Evolutionary conservation across 2,888 invertebrate genomes (phyloP), one percentile per base, ranked within the genome.

Genomic region (Stramonita haemastoma): DNA sequence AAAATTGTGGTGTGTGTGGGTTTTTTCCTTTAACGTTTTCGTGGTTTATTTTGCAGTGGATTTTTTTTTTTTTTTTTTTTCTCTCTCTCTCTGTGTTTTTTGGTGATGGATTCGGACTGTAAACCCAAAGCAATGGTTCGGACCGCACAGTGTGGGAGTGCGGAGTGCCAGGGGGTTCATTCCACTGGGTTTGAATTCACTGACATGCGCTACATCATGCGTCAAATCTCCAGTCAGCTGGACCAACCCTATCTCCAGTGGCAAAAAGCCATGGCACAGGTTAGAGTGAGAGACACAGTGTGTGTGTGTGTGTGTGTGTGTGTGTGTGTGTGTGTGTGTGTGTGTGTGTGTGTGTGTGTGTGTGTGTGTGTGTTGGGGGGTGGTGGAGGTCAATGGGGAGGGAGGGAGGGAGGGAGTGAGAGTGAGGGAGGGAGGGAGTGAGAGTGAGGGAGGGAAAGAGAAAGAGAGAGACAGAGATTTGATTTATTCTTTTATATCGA

Each of bases 181-280:
- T 32, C 46, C 26, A 5, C 73, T 32, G 89, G 88, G 13, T 81
- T 89, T 15, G 91, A 91, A 46, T 91, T 89, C 85, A 91, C 90
- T 29, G 91, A 91, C 73, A 84, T 91, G 11, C 79, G 73, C 60
- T 91, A 86, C 86, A 90, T 90, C 26, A 88, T 91, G 79, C 56
- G 57, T n/a, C 87, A 86, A 19, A 91, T 91, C 26, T 89, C 87
- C 17, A 29, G 60, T 11, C 87, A 91, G 17, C 90, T 91, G 81
- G 91, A 90, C 89, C 85, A 87, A 29, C 87, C 91, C 13, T 91
- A 87, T 36, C 85, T 87, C 29, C 46, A 90, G 60, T 91, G 91
- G 91, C 85, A 60, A 26, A 46, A 87, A 77, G 90, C 91, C 26
- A 87, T 85, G 86, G 85, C 89, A 34, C 57, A 89, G 57, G 91